phyloP scores from a whole-genome alignment of 2,797 vertebrate genomes.

The Podarcis lilfordi region DNA sequence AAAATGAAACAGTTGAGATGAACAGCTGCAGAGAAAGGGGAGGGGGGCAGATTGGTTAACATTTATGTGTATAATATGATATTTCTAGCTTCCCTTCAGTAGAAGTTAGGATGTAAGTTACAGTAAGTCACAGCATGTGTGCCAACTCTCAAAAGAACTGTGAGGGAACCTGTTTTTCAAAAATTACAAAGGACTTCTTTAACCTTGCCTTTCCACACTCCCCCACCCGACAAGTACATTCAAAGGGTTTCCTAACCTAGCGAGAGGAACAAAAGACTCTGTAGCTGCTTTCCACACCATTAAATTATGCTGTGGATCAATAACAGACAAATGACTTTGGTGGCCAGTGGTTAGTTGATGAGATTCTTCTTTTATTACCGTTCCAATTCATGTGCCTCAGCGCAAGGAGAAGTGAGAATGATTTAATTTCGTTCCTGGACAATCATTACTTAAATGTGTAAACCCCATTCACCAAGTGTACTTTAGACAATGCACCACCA shows the following conservation, averaged over 20 bases:
- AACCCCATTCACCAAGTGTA: slow-evolving; percentile 30
- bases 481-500: slow-evolving; percentile 15
- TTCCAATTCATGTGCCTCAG: slow-evolving; percentile 48
- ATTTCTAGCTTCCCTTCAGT: background rate
- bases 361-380: slow-evolving; percentile 58
- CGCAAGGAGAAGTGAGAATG: slow-evolving; percentile 8
- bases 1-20: background rate
- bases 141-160: background rate
- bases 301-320: slow-evolving; percentile 29
- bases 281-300: slow-evolving; percentile 41
- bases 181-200: background rate
- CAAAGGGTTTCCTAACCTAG: slow-evolving; percentile 26
- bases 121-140: background rate
- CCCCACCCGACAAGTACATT: background rate
- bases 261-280: slow-evolving; percentile 8
- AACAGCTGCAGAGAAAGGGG: background rate
- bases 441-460: slow-evolving; percentile 28
- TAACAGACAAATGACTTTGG: slow-evolving; percentile 46
- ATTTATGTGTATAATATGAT: too few relatives aligned
- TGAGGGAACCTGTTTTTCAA: background rate
- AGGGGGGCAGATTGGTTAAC: background rate
- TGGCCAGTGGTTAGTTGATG: slow-evolving; percentile 39
- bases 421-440: slow-evolving; percentile 44
- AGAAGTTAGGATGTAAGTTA: background rate
- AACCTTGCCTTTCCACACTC: background rate